phyloP scores from a whole-genome alignment of 2,797 vertebrate genomes.

The Enteromius radiatus region DNA sequence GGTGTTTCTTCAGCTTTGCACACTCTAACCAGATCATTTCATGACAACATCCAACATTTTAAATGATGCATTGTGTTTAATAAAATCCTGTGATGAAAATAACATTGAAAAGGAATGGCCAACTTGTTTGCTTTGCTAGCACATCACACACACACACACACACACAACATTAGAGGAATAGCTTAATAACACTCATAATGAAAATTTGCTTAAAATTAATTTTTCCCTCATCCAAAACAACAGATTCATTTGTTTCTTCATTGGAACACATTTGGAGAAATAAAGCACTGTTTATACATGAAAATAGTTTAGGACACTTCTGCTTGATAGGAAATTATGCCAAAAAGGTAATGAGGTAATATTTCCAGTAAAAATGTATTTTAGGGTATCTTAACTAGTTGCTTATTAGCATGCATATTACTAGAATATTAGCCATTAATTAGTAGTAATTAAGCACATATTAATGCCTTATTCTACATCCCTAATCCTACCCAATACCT shows the following conservation, averaged over 20 bases:
- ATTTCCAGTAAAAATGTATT: background rate
- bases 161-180: background rate
- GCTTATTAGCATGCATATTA: too few species aligned
- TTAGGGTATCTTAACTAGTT: too few species aligned
- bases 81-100: background rate
- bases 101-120: background rate
- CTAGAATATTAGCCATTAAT: too few species aligned
- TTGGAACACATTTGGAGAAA: background rate
- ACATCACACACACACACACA: background rate
- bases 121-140: background rate
- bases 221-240: background rate
- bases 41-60: background rate
- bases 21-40: background rate
- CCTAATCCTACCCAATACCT: too few species aligned
- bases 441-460: too few species aligned
- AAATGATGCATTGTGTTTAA: background rate
- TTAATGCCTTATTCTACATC: too few species aligned
- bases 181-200: background rate
- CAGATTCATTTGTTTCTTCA: background rate
- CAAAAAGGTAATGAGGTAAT: slow-evolving; percentile 13
- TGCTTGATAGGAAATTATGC: background rate
- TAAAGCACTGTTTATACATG: background rate
- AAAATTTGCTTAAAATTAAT: background rate
- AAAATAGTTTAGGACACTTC: background rate
- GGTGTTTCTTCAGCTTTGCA: background rate